Evolutionary conservation across 1,140 invertebrate species (phyloP), one percentile per base, ranked within the genome.

Genomic region (Cotesia chilonis): DNA sequence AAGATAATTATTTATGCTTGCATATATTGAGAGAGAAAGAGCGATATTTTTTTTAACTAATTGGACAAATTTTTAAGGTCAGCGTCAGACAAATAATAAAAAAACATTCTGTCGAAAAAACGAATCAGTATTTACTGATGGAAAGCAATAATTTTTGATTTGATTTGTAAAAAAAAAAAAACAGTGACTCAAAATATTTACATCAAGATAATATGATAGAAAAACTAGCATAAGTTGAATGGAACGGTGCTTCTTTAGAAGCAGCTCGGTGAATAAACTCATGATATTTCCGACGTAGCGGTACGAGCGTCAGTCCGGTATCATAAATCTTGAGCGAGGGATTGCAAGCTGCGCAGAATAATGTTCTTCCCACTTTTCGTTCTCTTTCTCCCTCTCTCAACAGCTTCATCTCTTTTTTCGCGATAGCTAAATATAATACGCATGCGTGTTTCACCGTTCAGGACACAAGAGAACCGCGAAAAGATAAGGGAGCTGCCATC

Each of bases 401-500:
- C 2, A 47, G 1, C 17, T 28, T 59, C 9, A 6, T 20, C 9
- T 20, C 51, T 55, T 20, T 20, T 55, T 52, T 68, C 28, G 7
- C 10, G 4, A 14, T 4, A 35, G 14, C 7, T 38, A 59, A 38
- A 55, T 7, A 54, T 67, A 67, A 47, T 9, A 38, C 4, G 6
- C 55, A 68, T 68, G 55, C 54, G 67, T 28, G 37, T 17, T 55
- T 35, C 4, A 36, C 17, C 35, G 36, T 20, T n/a, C 9, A 52
- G 66, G 41, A 41, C 17, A 66, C 35, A 28, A 70, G 38, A 71
- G 14, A 9, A 35, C 47, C 74, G 76, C 78, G 79, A 77, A 84
- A 81, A 82, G 83, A 85, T 86, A 87, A 84, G 83, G 76, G 79
- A 83, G 81, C 83, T 82, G 87, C 84, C 85, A 86, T 87, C 85